Evolutionary conservation across 2,797 vertebrate genomes (phyloP).

Genomic region (Fundulus diaphanus): DNA sequence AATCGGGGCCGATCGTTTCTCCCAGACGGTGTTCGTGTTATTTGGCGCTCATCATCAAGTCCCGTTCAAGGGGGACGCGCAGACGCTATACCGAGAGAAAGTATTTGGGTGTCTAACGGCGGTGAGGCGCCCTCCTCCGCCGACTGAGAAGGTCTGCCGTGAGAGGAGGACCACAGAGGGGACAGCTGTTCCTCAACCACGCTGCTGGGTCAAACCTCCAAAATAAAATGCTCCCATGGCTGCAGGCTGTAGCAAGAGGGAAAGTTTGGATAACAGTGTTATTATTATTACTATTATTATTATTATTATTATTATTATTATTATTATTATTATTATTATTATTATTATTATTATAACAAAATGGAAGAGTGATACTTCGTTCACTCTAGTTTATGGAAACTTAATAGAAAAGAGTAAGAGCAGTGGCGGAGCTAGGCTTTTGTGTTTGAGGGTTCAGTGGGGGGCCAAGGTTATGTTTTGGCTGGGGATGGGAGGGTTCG

Average conservation of each 20-base stretch:
- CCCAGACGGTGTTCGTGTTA: neutral
- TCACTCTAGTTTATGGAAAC: too few relatives aligned
- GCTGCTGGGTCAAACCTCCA: slow-evolving; percentile 49
- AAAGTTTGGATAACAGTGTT: neutral
- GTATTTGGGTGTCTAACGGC: slow-evolving; percentile 48
- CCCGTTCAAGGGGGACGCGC: slow-evolving; percentile 14
- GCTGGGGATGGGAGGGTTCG: too few relatives aligned
- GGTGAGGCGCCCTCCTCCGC: slow-evolving; percentile 74
- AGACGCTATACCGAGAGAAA: slow-evolving; percentile 21
- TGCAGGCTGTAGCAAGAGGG: neutral
- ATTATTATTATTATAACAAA: too few relatives aligned
- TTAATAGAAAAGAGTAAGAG: too few relatives aligned
- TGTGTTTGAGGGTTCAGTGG: too few relatives aligned
- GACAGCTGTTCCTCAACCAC: slow-evolving; percentile 20
- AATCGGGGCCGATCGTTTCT: slow-evolving; percentile 3
- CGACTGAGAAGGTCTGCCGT: slow-evolving; percentile 50
- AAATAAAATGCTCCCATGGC: slow-evolving; percentile 42
- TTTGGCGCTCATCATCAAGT: slow-evolving; percentile 43
- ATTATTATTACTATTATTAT: neutral
- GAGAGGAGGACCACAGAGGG: slow-evolving; percentile 34
- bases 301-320: neutral
- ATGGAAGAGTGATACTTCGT: too few relatives aligned
- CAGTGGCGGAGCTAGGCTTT: too few relatives aligned
- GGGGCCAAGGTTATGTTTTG: too few relatives aligned
- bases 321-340: too few relatives aligned